Conservation (phyloP, 2,888 invertebrate genomes). For the Loripinus fragilis region DNA sequence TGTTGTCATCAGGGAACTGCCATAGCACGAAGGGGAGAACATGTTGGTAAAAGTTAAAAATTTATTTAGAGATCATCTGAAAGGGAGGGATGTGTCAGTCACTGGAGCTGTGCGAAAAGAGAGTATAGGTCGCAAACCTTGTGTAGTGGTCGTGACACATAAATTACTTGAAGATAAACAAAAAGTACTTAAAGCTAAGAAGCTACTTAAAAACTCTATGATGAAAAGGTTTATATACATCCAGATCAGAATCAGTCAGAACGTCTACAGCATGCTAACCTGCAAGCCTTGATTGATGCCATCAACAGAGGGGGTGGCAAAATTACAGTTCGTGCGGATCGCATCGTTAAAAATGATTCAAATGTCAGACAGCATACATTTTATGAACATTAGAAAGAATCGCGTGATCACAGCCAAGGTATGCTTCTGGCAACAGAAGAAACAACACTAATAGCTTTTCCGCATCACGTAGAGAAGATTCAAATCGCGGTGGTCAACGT, state of each 20-base stretch:
- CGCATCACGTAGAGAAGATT: background rate
- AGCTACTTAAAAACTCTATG: background rate
- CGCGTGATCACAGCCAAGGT: background rate
- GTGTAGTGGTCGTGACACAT: constrained; percentile 23
- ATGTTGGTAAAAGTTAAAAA: constrained; percentile 2
- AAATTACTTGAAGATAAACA: constrained; percentile 21
- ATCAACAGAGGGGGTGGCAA: too few relatives aligned
- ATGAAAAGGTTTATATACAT: background rate
- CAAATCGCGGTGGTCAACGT: background rate
- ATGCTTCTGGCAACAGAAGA: background rate
- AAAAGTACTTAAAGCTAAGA: background rate
- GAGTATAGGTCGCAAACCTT: background rate
- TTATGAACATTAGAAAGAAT: background rate
- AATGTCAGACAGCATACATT: too few relatives aligned
- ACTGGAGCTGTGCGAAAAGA: constrained; percentile 17
- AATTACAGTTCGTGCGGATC: too few relatives aligned
- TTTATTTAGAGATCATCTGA: constrained; percentile 23
- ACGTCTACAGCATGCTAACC: too few relatives aligned
- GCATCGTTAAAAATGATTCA: too few relatives aligned
- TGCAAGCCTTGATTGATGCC: too few relatives aligned
- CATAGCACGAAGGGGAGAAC: constrained; percentile 15
- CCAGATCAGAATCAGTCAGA: background rate
- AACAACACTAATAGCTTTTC: background rate
- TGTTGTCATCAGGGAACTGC: constrained; percentile 15
- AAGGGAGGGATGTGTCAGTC: background rate